A percentile compares a stretch with the other conserved stretches of the same genome.
Evolutionary conservation across 2,888 invertebrate genomes (phyloP).

Genomic region (Mimumesa dahlbomi): DNA sequence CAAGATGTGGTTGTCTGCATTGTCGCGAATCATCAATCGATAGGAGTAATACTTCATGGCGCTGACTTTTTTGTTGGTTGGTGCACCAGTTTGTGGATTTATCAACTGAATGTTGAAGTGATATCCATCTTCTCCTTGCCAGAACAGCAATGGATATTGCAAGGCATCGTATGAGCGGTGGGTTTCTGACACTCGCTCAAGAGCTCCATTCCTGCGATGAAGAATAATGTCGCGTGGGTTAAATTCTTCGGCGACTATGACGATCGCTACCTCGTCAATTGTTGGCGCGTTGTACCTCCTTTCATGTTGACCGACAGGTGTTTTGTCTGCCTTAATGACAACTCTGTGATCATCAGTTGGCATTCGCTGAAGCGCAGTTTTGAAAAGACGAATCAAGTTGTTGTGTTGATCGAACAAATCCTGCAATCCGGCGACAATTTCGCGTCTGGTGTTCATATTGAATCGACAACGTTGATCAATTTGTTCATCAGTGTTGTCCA

Average conservation of each 20-base stretch:
- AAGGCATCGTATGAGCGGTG: too few relatives aligned
- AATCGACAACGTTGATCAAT: constrained; percentile 20
- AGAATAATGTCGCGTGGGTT: constrained; percentile 30
- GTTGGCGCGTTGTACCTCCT: constrained; percentile 58
- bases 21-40: constrained; percentile 67
- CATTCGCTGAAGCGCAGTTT: constrained; percentile 62
- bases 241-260: constrained; percentile 52
- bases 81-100: constrained; percentile 43
- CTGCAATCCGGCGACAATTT: constrained; percentile 34
- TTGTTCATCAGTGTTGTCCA: constrained; percentile 57
- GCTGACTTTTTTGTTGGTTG: constrained; percentile 64
- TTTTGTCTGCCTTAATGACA: constrained; percentile 43
- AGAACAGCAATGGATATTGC: constrained; percentile 75
- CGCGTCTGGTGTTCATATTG: constrained; percentile 11
- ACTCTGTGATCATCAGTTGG: constrained; percentile 62
- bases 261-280: constrained; percentile 61
- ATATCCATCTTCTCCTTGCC: constrained; percentile 69
- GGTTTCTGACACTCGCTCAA: constrained; percentile 60
- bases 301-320: constrained; percentile 31
- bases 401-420: constrained; percentile 35
- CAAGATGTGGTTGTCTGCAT: constrained; percentile 64
- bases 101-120: constrained; percentile 44
- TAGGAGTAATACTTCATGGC: constrained; percentile 49
- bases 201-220: background rate
- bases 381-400: constrained; percentile 50